These are phyloP conservation scores for Idaea aversata DNA, from an alignment of 2,888 invertebrate genomes.

Conservation along the genomic window DNA sequence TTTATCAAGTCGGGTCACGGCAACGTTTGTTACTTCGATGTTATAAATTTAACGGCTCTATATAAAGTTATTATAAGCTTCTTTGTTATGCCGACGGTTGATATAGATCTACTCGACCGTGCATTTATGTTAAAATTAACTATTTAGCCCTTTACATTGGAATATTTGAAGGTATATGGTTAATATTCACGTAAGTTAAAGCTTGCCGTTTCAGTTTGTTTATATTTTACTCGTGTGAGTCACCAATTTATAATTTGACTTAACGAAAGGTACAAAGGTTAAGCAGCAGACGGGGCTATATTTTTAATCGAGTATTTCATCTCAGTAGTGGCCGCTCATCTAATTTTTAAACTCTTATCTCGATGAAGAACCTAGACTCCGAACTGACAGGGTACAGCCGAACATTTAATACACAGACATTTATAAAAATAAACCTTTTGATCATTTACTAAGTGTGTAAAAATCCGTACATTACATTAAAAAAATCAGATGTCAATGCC, in stretches of 20 bases:
- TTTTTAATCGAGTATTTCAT: too few species aligned
- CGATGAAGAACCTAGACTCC: too few species aligned
- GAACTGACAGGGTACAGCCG: too few species aligned
- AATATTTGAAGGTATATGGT: not conserved
- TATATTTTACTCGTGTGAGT: not conserved
- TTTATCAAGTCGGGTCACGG: slow-evolving; percentile 54
- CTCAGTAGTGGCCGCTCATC: too few species aligned
- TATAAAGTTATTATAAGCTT: slow-evolving; percentile 38
- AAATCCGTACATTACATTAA: too few species aligned
- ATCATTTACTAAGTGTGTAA: too few species aligned
- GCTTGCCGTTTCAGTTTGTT: not conserved
- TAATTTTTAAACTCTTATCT: too few species aligned
- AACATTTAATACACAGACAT: too few species aligned
- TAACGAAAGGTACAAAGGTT: too few species aligned
- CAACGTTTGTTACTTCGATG: slow-evolving; percentile 31
- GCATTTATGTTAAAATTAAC: not conserved
- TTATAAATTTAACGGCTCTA: slow-evolving; percentile 33
- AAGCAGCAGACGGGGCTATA: too few species aligned
- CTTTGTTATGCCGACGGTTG: slow-evolving; percentile 8
- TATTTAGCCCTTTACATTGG: not conserved
- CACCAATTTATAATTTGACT: not conserved
- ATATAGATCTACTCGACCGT: not conserved
- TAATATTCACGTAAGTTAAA: not conserved
- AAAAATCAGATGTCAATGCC: too few species aligned
- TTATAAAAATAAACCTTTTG: too few species aligned